These are phyloP conservation scores for Nebria ingens DNA, from an alignment of 1,140 invertebrate genomes.

Conservation along the genomic window DNA sequence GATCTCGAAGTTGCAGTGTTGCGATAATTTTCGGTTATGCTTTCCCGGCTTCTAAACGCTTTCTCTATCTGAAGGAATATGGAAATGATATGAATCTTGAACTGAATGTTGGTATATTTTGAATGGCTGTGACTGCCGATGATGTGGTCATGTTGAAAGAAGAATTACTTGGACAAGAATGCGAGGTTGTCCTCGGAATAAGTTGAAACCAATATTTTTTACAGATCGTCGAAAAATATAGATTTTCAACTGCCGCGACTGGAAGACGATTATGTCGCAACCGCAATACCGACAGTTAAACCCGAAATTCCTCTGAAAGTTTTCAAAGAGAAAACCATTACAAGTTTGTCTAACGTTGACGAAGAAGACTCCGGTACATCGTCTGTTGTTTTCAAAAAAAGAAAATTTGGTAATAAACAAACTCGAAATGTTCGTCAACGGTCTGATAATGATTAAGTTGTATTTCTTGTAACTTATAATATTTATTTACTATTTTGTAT, in stretches of 20 bases:
- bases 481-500: no score
- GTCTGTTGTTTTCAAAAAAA: conserved; percentile 45
- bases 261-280: conserved; percentile 19
- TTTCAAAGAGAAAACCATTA: conserved; percentile 50
- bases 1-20: no score
- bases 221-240: conserved; percentile 27
- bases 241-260: conserved; percentile 46
- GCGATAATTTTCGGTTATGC: no score
- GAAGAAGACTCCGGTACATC: conserved; percentile 32
- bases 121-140: not conserved
- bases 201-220: not conserved
- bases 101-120: no score
- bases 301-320: conserved; percentile 34
- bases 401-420: conserved; percentile 41
- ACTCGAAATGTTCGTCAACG: conserved; percentile 43
- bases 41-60: no score
- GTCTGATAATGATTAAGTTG: conserved; percentile 41
- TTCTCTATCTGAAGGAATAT: no score
- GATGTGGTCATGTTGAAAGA: not conserved
- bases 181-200: no score
- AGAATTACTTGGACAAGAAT: no score
- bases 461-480: no score
- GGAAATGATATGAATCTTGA: no score
- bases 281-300: conserved; percentile 26
- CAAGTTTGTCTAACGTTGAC: conserved; percentile 30